A percentile compares a stretch with the other conserved stretches of the same genome.
Evolutionary conservation across 2,797 vertebrate genomes (phyloP).

Genomic region (Chelon auratus): DNA sequence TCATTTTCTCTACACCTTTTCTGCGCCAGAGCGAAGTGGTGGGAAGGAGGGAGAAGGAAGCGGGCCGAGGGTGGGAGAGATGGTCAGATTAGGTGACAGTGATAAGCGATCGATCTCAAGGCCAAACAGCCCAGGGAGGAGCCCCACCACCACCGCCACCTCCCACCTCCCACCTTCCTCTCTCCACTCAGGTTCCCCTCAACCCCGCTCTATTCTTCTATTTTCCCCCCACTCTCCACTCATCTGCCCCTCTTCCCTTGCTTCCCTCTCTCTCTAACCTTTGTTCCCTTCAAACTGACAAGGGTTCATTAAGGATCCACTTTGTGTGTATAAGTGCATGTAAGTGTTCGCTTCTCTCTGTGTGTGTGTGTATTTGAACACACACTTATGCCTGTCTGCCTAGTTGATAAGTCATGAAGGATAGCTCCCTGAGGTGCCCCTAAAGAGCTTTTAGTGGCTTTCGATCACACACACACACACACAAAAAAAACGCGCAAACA

Average conservation of each 20-base stretch:
- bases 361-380: constrained; percentile 32
- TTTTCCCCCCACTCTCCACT: constrained; percentile 32
- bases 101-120: constrained; percentile 84
- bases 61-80: constrained; percentile 63
- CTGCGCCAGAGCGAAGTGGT: constrained; percentile 47
- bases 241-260: constrained; percentile 41
- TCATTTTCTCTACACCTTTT: constrained; percentile 76
- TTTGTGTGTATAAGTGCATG: constrained; percentile 59
- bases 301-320: constrained; percentile 79
- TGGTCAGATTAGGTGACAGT: constrained; percentile 81
- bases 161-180: background rate
- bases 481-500: constrained; percentile 16
- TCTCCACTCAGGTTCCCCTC: background rate
- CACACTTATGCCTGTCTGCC: constrained; percentile 69
- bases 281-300: constrained; percentile 77
- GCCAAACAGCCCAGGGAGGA: constrained; percentile 73
- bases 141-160: constrained; percentile 4
- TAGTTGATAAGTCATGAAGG: constrained; percentile 75
- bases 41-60: constrained; percentile 29
- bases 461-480: constrained; percentile 57
- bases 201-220: constrained; percentile 38
- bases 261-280: constrained; percentile 56
- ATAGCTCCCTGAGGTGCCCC: constrained; percentile 77
- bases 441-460: constrained; percentile 82
- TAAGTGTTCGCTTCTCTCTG: constrained; percentile 35